Evolutionary conservation across 2,113 vertebrate species (phyloP), one percentile per base, ranked within the genome.

Genomic region (Arenaria interpres): DNA sequence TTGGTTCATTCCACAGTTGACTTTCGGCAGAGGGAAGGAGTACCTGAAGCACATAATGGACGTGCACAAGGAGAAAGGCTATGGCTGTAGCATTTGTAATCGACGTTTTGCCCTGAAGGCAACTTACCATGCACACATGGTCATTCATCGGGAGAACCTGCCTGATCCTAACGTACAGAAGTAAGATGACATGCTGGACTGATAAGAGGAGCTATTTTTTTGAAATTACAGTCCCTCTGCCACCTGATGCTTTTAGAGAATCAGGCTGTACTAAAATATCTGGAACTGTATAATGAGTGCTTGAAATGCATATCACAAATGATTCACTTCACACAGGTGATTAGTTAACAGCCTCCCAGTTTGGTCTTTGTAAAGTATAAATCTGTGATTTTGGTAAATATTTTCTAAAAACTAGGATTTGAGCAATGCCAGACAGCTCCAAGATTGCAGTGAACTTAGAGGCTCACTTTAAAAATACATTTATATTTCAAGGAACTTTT

Each of bases 21-120:
- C 99, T 2, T 99, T 99, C 11, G 99, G 99, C 32, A 99, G 99
- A 73, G 99, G 99, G 46, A 99, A 98, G 93, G 99, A 99, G 57
- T 99, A 99, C 96, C 97, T 99, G 97, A 99, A 99, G 97, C 99
- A 99, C 98, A 99, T 99, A 92, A 99, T 99, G 98, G 99, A 99
- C 24, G 98, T 99, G 85, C 99, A 99, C 98, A 99, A 99, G 94
- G 99, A 99, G 98, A 98, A 99, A 8, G 99, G 99, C 45, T 99
- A 99, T 2, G 99, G 99, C 97, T 99, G 99, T 54, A 98, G 98
- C 57, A 99, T 99, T 97, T 99, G 99, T 76, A 99, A 99, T 96
- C 98, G 99, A 3, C 99, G 99, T 78, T 99, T 99, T 19, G 99
- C 99, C 2, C 98, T 99, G 68, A 99, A 99, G 97, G 99, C 99